A percentile compares a stretch with the other conserved stretches of the same genome.
phyloP scores from a whole-genome alignment of 2,113 vertebrate species.

The Pseudorectes ferrugineus region DNA sequence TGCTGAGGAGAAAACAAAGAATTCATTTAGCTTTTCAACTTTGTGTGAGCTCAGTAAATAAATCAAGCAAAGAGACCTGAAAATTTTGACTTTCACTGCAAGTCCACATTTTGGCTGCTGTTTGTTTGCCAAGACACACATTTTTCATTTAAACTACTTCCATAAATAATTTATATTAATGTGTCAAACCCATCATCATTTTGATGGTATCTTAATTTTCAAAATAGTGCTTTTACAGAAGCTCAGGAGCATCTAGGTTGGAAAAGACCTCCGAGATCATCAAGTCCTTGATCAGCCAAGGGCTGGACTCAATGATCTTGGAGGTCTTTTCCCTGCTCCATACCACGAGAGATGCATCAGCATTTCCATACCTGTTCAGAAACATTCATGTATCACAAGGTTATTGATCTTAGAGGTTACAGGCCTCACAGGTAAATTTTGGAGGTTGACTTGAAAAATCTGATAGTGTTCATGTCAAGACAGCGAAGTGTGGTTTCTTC shows the following conservation, averaged over 20 bases:
- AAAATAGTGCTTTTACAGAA: background rate
- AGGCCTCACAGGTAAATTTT: background rate
- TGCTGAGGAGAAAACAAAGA: background rate
- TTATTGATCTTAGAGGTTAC: background rate
- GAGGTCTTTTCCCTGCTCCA: background rate
- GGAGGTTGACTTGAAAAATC: background rate
- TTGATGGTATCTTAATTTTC: background rate
- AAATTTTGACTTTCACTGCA: background rate
- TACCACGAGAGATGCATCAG: background rate
- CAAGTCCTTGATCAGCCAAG: background rate
- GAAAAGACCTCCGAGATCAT: background rate
- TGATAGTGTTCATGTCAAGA: fast-evolving
- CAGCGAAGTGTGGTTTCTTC: fast-evolving
- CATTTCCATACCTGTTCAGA: background rate
- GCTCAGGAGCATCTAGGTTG: background rate
- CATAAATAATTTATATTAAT: background rate
- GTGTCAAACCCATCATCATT: background rate
- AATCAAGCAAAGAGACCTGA: background rate
- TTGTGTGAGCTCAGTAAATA: background rate
- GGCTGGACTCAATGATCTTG: fast-evolving
- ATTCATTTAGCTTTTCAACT: background rate
- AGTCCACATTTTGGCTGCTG: background rate
- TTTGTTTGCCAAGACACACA: background rate
- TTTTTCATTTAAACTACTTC: background rate
- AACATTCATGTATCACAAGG: fast-evolving